phyloP scores from a whole-genome alignment of 2,888 invertebrate genomes.

The Harpalus rufipes region DNA sequence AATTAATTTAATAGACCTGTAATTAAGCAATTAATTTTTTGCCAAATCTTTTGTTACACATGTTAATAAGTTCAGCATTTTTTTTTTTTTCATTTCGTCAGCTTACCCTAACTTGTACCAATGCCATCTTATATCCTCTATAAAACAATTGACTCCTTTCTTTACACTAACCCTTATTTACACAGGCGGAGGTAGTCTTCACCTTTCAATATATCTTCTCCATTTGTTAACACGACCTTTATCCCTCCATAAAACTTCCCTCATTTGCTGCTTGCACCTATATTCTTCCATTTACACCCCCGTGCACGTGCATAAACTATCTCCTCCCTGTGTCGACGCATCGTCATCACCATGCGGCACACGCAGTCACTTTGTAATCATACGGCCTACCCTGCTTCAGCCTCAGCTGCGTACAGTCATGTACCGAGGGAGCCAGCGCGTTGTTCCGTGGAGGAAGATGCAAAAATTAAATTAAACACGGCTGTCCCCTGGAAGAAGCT shows the following conservation, averaged over 20 bases:
- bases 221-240: neutral
- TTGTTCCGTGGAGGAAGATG: constrained; percentile 47
- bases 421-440: neutral
- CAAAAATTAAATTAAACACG: constrained; percentile 67
- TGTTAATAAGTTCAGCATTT: no score
- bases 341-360: constrained; percentile 59
- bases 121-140: no score
- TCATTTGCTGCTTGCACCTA: neutral
- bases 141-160: no score
- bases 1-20: no score
- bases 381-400: constrained; percentile 27
- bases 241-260: neutral
- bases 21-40: no score
- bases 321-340: constrained; percentile 10
- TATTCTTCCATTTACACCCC: neutral
- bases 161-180: no score
- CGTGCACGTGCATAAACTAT: constrained; percentile 56
- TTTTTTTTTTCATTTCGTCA: no score
- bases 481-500: neutral
- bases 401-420: neutral
- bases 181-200: no score
- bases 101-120: no score
- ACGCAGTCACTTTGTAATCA: constrained; percentile 65
- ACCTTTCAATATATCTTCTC: neutral
- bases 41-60: no score